These are phyloP conservation scores for Drosophila multiciliata DNA, from an alignment of 2,888 invertebrate species.

Conservation along the genomic window DNA sequence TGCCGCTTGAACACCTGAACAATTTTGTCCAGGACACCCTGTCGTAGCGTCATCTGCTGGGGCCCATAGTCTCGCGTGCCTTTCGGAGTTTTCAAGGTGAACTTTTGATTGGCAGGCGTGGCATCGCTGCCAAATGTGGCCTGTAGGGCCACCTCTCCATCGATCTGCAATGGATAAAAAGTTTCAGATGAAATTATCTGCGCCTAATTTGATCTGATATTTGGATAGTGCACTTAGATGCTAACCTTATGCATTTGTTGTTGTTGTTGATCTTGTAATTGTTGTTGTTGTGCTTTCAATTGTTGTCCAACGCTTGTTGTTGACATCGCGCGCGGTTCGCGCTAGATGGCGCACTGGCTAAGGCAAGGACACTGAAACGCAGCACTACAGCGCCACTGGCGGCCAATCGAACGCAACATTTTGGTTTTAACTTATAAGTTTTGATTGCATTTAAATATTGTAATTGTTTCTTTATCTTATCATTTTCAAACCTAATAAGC, in stretches of 20 bases:
- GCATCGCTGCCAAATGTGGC: constrained; percentile 88
- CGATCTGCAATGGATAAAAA: constrained; percentile 87
- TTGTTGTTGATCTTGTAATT: constrained; percentile 49
- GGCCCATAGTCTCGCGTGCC: constrained; percentile 98
- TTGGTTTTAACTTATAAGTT: constrained; percentile 40
- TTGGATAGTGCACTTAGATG: constrained; percentile 69
- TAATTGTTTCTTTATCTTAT: constrained; percentile 43
- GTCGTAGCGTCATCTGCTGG: constrained; percentile 96
- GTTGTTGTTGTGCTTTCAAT: constrained; percentile 59
- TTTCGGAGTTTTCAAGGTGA: constrained; percentile 95
- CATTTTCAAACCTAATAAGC: constrained; percentile 82
- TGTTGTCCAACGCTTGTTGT: constrained; percentile 74
- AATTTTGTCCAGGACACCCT: constrained; percentile 94
- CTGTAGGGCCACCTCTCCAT: constrained; percentile 94
- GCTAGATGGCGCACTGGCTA: constrained; percentile 53
- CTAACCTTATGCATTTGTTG: constrained; percentile 83
- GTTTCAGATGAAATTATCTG: constrained; percentile 14
- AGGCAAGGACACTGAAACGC: constrained; percentile 72
- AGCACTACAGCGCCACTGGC: constrained; percentile 76
- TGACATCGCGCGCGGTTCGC: constrained; percentile 53
- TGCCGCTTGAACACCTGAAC: constrained; percentile 96
- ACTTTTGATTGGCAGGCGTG: constrained; percentile 89
- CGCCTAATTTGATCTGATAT: not conserved
- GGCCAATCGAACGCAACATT: constrained; percentile 84
- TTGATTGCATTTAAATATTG: constrained; percentile 18